These are phyloP conservation scores for Dicycla oo DNA, from an alignment of 2,888 invertebrate species.

Conservation along the genomic window DNA sequence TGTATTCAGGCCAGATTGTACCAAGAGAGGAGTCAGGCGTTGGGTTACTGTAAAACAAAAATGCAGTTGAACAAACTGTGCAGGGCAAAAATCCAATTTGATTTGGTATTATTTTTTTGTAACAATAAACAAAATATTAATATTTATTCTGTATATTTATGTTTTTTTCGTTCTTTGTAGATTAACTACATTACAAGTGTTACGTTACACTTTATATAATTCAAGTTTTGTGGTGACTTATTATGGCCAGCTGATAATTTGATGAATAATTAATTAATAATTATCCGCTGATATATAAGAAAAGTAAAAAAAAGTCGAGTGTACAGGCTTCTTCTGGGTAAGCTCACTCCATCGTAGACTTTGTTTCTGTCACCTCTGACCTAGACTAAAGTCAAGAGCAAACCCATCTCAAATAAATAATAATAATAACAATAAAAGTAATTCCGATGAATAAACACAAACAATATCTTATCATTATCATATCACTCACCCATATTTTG, in stretches of 20 bases:
- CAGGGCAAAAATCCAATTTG: not conserved
- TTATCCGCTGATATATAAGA: not conserved
- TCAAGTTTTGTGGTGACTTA: not conserved
- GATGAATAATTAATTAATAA: not conserved
- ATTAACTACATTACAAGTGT: not conserved
- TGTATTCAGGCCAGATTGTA: constrained; percentile 76
- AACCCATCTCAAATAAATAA: no score
- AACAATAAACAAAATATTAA: not conserved
- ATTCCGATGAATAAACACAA: not conserved
- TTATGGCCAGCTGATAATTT: not conserved
- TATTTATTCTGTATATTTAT: not conserved
- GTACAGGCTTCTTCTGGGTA: no score
- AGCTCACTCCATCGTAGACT: no score
- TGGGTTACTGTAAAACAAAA: constrained; percentile 18
- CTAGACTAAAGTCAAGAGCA: no score
- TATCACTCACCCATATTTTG: constrained; percentile 48
- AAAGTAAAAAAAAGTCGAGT: no score
- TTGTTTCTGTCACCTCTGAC: no score
- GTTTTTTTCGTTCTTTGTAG: not conserved
- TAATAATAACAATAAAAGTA: not conserved
- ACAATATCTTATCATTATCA: no score
- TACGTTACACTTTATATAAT: no score
- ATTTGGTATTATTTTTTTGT: not conserved
- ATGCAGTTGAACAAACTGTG: not conserved
- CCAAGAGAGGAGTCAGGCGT: constrained; percentile 46